Base-by-base conservation (phyloP, 1,140 invertebrate genomes). In the Drosophila kanapiae region DNA sequence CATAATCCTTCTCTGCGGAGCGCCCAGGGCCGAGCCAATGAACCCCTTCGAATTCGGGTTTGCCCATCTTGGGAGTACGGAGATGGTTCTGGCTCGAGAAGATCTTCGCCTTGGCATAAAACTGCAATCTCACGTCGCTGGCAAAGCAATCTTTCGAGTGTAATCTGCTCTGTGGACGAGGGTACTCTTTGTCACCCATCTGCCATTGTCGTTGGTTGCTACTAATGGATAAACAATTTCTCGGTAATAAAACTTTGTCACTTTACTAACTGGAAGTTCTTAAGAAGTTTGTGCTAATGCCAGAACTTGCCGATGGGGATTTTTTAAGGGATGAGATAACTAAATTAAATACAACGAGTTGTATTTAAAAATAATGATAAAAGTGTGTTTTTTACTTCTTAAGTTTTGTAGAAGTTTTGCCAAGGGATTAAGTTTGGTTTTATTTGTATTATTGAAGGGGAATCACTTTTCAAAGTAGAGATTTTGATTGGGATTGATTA, bases 121-220 rank as follows among this genome's bases (percentile, higher is more conserved):
- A 90, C 23, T 56, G 84, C 84, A 88, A 88, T 90, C 72, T 88
- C 84, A 88, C 84, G 84, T 88, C 78, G 61, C 45, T 29, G 60
- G 16, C 33, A 23, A 14, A 64, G 35, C 77, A 88, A 88, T 88
- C 84, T 88, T 88, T 90, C 77, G 65, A 81, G 74, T 69, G 59
- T 88, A 88, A 88, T 88, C 84, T 87, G 35, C 49, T 40, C 16
- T 29, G 51, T 38, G 37, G 27, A 38, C 42, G 38, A n/a, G 49
- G 23, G 33, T 47, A 33, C 49, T 42, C 37, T 43, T 42, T 14
- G 49, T 68, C 77, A 76, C 57, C 74, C 68, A 85, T 57, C 37
- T 60, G 38, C 31, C 62, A 58, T 40, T 37, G 43, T 63, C 31
- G 58, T 56, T 40, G 51, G 7, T 10, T 40, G 35, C 38, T 54